Base-by-base conservation (phyloP, 1,140 invertebrate genomes). In the Gonatopus flavifemur region DNA sequence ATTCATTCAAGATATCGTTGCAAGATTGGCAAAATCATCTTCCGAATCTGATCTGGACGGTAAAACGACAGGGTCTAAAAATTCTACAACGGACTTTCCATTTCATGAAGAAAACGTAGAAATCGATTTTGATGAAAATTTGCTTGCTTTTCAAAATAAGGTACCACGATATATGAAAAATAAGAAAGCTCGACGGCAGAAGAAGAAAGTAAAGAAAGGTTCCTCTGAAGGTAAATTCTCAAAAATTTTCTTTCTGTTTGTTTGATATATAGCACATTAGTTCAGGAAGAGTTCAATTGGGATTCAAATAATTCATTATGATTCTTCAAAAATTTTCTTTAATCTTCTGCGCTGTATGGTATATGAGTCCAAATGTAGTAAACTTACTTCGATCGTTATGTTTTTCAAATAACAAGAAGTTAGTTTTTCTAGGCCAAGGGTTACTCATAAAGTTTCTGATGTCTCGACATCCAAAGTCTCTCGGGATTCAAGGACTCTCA, bases 81-180 rank as follows among this genome's bases (percentile, higher is more conserved):
- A 49, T 44, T 30, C 48, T 19, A 52, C 46, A 8, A 13, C 44
- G 16, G 55, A 56, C 10, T 12, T 64, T 28, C 39, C 51, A 16
- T 20, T 66, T 45, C 46, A 50, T n/a, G 61, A 69, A 47, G 41
- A 77, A 42, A 54, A 74, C 49, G 49, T 65, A 6, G 74, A 78
- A 55, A 65, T 83, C 16, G 67, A 75, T 47, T 75, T 83, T 31
- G 55, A 64, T 22, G 75, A 81, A 40, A 62, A 73, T 55, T 64
- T 84, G 35, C 53, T 78, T 40, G 64, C 77, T 42, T 83, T 82
- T 66, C 74, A 78, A 43, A 72, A 82, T 56, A 78, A 72, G 25
- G 64, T 80, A 35, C 68, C 77, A n/a, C 55, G 68, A 36, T 59
- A 70, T 19, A 55, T 59, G 49, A 81, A 70, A 39, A 78, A 68